A percentile compares a stretch with the other conserved stretches of the same genome.
These are phyloP conservation scores for Drosophila busckii DNA, from an alignment of 1,140 invertebrate genomes.

Conservation along the genomic window DNA sequence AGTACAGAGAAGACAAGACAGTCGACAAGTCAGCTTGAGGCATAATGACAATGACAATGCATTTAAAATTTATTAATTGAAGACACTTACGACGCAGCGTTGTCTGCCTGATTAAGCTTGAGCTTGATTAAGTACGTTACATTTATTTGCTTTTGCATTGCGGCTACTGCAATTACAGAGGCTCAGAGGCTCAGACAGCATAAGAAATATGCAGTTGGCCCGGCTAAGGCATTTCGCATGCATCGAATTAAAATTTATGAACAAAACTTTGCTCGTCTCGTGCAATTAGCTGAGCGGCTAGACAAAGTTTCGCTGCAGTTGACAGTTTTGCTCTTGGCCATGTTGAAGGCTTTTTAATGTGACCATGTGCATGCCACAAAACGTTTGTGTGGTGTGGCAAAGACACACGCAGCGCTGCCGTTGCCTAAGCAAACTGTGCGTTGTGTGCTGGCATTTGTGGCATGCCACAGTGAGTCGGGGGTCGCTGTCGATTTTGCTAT, in stretches of 20 bases:
- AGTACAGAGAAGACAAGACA: background rate
- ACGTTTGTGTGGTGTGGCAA: constrained; percentile 35
- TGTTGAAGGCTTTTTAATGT: constrained; percentile 47
- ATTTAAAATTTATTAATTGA: constrained; percentile 77
- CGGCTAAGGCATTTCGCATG: constrained; percentile 69
- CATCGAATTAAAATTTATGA: constrained; percentile 77
- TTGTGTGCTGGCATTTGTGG: constrained; percentile 65
- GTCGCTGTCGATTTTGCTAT: constrained; percentile 45
- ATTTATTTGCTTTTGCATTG: constrained; percentile 16
- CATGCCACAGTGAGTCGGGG: constrained; percentile 22
- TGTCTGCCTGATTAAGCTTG: constrained; percentile 13
- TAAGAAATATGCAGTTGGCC: no score
- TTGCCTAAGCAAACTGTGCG: constrained; percentile 56
- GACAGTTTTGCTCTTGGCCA: no score
- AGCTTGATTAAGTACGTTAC: constrained; percentile 10
- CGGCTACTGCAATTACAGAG: constrained; percentile 11
- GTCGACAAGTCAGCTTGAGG: background rate
- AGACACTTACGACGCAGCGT: constrained; percentile 43
- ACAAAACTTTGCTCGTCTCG: constrained; percentile 60
- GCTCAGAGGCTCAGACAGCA: constrained; percentile 13
- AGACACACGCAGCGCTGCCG: background rate
- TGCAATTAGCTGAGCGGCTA: constrained; percentile 55
- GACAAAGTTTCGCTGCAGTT: no score
- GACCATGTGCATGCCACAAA: constrained; percentile 54
- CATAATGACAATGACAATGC: constrained; percentile 63